Conservation (phyloP, 2,888 invertebrate species). For the Sarcophaga rosellei region DNA sequence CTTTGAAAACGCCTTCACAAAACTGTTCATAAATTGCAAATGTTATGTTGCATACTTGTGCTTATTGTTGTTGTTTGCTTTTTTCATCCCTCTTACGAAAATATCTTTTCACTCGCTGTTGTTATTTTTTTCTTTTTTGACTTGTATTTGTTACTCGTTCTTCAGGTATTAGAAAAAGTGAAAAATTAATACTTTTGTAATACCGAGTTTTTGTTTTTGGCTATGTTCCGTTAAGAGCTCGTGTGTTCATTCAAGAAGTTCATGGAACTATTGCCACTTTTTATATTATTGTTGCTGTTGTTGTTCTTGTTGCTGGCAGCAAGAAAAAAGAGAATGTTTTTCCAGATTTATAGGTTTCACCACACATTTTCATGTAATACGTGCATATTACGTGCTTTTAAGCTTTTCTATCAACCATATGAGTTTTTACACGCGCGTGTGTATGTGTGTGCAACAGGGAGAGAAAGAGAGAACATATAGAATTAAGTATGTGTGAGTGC, state of each 20-base stretch:
- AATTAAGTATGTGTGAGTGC: slow-evolving; percentile 10
- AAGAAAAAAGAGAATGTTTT: slow-evolving; percentile 13
- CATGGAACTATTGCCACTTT: slow-evolving; percentile 19
- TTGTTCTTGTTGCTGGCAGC: background rate
- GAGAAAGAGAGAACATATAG: no score
- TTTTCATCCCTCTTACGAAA: background rate
- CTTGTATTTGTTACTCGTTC: slow-evolving; percentile 11
- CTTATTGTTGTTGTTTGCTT: background rate
- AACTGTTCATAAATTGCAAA: slow-evolving; percentile 51
- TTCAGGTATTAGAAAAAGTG: slow-evolving; percentile 35
- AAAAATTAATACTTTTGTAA: slow-evolving; percentile 54
- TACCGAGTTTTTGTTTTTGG: background rate
- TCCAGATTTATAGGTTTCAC: slow-evolving; percentile 64
- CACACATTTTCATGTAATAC: slow-evolving; percentile 61
- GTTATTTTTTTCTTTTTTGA: background rate
- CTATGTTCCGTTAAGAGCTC: background rate
- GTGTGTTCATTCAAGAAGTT: slow-evolving; percentile 17
- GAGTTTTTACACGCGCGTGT: background rate
- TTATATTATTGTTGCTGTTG: no score
- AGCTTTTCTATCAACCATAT: slow-evolving; percentile 26
- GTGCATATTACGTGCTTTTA: slow-evolving; percentile 58
- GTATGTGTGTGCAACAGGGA: background rate
- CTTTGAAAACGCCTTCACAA: slow-evolving; percentile 42
- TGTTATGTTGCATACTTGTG: slow-evolving; percentile 31
- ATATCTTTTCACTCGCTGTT: slow-evolving; percentile 4